phyloP scores from a whole-genome alignment of 2,888 invertebrate species.

The Andrena trimmerana region DNA sequence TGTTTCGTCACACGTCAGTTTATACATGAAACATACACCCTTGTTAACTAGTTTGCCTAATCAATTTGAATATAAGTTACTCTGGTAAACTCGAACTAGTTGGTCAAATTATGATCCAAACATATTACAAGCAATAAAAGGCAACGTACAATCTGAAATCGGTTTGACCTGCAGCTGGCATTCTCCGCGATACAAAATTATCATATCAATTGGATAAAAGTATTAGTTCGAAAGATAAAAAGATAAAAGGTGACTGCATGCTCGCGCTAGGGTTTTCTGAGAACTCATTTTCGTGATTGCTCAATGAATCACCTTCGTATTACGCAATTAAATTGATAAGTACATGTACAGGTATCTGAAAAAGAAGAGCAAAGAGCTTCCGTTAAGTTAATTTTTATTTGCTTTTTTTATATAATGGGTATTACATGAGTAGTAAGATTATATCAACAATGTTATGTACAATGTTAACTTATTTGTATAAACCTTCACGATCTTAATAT shows the following conservation, averaged over 20 bases:
- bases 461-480: constrained; percentile 72
- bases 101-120: too few species aligned
- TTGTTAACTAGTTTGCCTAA: too few species aligned
- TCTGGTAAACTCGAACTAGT: too few species aligned
- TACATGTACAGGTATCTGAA: constrained; percentile 12
- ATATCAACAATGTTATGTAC: constrained; percentile 83
- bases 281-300: neutral
- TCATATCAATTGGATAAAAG: neutral
- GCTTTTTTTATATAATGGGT: constrained; percentile 80
- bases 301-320: neutral
- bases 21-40: too few species aligned
- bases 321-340: neutral
- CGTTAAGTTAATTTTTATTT: constrained; percentile 80
- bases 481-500: constrained; percentile 68
- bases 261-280: neutral
- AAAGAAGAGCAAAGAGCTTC: constrained; percentile 12
- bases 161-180: too few species aligned
- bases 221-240: neutral
- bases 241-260: neutral
- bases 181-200: too few species aligned
- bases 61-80: too few species aligned
- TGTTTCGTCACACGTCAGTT: too few species aligned
- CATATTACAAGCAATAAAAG: too few species aligned
- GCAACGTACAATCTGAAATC: too few species aligned
- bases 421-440: constrained; percentile 81